Conservation (phyloP, 2,797 vertebrate species). For the Yasuhikotakia modesta region DNA sequence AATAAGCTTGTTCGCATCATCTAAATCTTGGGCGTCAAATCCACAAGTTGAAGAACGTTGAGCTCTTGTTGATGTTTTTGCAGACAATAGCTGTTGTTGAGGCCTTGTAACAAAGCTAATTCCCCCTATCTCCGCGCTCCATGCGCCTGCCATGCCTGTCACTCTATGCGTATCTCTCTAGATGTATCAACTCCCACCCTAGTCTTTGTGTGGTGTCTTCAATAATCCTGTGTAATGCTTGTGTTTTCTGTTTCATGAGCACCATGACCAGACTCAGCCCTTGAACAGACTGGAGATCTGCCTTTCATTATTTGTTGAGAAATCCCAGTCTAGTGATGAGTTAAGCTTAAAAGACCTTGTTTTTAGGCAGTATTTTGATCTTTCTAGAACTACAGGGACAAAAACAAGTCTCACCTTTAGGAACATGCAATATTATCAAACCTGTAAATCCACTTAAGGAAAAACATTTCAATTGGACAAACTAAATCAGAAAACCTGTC, state of each 20-base stretch:
- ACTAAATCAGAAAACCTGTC: slow-evolving; percentile 28
- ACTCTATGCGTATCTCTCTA: slow-evolving; percentile 66
- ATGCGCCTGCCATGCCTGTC: slow-evolving; percentile 78
- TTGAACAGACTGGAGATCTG: slow-evolving; percentile 46
- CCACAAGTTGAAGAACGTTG: slow-evolving; percentile 78
- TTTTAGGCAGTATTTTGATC: slow-evolving; percentile 62
- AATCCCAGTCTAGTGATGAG: slow-evolving; percentile 65
- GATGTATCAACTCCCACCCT: slow-evolving; percentile 69
- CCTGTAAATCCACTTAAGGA: slow-evolving; percentile 30
- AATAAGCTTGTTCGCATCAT: slow-evolving; percentile 74
- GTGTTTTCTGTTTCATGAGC: slow-evolving; percentile 71
- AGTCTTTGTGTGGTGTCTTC: slow-evolving; percentile 72
- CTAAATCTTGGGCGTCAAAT: slow-evolving; percentile 70
- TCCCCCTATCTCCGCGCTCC: slow-evolving; percentile 81
- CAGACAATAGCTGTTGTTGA: slow-evolving; percentile 71
- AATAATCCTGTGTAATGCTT: slow-evolving; percentile 80
- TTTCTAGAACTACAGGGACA: slow-evolving; percentile 54
- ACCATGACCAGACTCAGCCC: slow-evolving; percentile 74
- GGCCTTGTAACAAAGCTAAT: slow-evolving; percentile 77
- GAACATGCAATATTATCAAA: slow-evolving; percentile 60
- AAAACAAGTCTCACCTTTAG: slow-evolving; percentile 64
- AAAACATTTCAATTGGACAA: not conserved
- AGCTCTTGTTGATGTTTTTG: slow-evolving; percentile 61
- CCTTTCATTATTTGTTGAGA: slow-evolving; percentile 52
- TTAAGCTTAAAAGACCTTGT: slow-evolving; percentile 61